Evolutionary conservation across 2,888 invertebrate genomes (phyloP).

Genomic region (Tenodera sinensis): DNA sequence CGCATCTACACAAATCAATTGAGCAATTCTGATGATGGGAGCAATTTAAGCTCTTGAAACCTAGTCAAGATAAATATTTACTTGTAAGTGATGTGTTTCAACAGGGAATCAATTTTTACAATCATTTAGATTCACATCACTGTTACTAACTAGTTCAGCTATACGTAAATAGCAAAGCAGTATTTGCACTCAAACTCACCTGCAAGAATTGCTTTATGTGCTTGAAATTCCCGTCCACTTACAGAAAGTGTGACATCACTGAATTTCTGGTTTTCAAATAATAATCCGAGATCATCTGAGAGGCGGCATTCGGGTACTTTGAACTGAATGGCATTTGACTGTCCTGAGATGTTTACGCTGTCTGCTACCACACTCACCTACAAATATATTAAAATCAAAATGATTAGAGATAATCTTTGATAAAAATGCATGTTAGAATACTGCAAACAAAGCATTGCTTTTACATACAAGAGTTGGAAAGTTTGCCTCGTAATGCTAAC

Average conservation of each 20-base stretch:
- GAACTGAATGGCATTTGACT: conserved; percentile 96
- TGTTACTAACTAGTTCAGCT: no score
- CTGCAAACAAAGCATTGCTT: no score
- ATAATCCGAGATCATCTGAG: conserved; percentile 89
- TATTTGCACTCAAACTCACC: conserved; percentile 50
- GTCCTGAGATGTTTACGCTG: conserved; percentile 98
- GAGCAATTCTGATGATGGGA: no score
- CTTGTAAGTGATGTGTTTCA: no score
- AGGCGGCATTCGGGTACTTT: conserved; percentile 92
- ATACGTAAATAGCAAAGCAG: not conserved
- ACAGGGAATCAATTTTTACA: no score
- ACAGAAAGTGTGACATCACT: conserved; percentile 96
- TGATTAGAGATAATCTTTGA: not conserved
- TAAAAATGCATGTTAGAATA: no score
- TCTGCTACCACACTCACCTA: conserved; percentile 95
- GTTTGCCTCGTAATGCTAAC: no score
- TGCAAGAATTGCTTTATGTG: conserved; percentile 96
- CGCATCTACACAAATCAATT: no score
- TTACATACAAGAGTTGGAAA: no score
- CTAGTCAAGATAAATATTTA: no score
- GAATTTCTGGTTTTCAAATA: conserved; percentile 96
- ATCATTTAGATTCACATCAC: no score
- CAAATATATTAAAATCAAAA: not conserved
- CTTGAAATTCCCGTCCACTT: conserved; percentile 85
- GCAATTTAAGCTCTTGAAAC: no score